These are phyloP conservation scores for Phymanthus crucifer DNA, from an alignment of 92 coral and sea anemone genomes.

Conservation along the genomic window DNA sequence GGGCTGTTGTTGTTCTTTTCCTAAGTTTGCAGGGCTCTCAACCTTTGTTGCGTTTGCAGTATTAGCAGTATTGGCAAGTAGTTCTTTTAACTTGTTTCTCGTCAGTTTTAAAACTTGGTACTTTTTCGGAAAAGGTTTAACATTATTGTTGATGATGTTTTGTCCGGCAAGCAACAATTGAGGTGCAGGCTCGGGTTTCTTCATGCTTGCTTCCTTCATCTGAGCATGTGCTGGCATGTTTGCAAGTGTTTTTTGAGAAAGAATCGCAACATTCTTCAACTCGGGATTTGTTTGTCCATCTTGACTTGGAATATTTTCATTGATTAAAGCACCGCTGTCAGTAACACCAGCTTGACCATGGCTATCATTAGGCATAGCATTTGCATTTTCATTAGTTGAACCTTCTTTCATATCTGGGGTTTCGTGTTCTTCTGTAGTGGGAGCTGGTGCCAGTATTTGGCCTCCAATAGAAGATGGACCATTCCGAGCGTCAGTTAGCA, in stretches of 20 bases:
- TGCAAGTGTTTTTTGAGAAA: no score
- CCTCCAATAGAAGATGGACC: slow-evolving; percentile 34
- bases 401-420: not conserved
- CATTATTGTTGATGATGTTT: not conserved
- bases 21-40: not conserved
- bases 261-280: slow-evolving; percentile 5
- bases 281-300: not conserved
- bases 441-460: slow-evolving; percentile 16
- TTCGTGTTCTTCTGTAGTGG: not conserved
- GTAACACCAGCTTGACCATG: not conserved
- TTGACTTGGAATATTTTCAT: not conserved
- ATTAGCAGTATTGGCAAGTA: not conserved
- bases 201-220: not conserved
- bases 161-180: not conserved
- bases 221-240: not conserved
- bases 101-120: slow-evolving; percentile 31
- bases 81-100: slow-evolving; percentile 19
- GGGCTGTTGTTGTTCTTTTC: not conserved
- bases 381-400: not conserved
- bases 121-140: not conserved
- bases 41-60: not conserved
- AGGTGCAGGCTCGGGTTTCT: not conserved
- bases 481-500: slow-evolving; percentile 19
- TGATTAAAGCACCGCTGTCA: not conserved
- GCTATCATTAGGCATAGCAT: not conserved